Base-by-base conservation (phyloP, 2,113 vertebrate species). In the Helogale parvula region DNA sequence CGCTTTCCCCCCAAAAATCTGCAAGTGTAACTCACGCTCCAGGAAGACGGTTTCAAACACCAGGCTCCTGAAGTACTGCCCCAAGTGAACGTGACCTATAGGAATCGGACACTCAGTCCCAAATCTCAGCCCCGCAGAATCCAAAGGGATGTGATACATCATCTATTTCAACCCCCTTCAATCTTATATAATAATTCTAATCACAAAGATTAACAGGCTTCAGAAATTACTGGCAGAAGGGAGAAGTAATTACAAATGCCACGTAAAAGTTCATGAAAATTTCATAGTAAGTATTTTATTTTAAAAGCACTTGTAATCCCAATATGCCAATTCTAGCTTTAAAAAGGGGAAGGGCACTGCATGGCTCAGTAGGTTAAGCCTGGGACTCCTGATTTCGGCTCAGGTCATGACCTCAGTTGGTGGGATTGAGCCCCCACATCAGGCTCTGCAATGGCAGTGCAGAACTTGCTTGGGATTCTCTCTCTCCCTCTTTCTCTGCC, bases 71-170 rank as follows among this genome's bases (percentile, higher is more conserved):
- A 86, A 35, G 57, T 8, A 1, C 1, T 15, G 29, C 8, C 11
- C 35, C 2, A 2, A 38, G 71, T 11, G 2, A 72, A 16, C 12
- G 21, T 5, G 21, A 45, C 7, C 38, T 31, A 1, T 23, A 3
- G n/a, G 9, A 41, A 38, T 0, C 11, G 13, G 72, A 47, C 38
- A 4, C 23, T 80, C 54, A 3, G 10, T 2, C 47, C 5, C 0
- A 0, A 79, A 60, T 14, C 10, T 8, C 0, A 47, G 17, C 2
- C 9, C 50, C 57, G 80, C 17, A 33, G 74, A 69, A 25, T 45
- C 66, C 35, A 72, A 45, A 47, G 4, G 3, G 66, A 23, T 35
- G 9, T n/a, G 35, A 31, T 1, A 2, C 0, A 2, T 10, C 27
- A 7, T 14, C 54, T 72, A 33, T 66, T 50, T 68, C 65, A 83